These are phyloP conservation scores for Baccha elongata DNA, from an alignment of 2,888 invertebrate genomes.

Conservation along the genomic window DNA sequence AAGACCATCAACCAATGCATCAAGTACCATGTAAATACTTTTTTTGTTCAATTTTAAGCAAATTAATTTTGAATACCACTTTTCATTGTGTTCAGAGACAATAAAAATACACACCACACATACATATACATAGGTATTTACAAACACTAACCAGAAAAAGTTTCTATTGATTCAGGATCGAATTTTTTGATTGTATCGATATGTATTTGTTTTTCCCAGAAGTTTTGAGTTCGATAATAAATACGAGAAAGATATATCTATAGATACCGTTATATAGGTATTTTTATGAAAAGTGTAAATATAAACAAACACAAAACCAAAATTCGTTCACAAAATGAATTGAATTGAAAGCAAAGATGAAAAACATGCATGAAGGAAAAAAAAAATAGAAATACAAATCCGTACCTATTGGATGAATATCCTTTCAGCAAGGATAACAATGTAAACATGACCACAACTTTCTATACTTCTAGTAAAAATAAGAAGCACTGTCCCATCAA, in stretches of 20 bases:
- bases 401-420: constrained; percentile 43
- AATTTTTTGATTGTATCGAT: not conserved
- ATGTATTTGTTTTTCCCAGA: constrained; percentile 50
- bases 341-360: constrained; percentile 12
- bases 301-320: constrained; percentile 20
- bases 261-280: not conserved
- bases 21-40: constrained; percentile 14
- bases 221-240: constrained; percentile 26
- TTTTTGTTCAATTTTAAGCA: constrained; percentile 12
- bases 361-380: constrained; percentile 31
- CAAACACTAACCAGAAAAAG: constrained; percentile 30
- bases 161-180: constrained; percentile 56
- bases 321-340: constrained; percentile 13
- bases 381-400: not conserved
- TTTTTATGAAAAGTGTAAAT: constrained; percentile 27
- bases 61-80: constrained; percentile 15
- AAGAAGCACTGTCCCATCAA: constrained; percentile 55
- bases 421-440: constrained; percentile 52
- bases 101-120: not conserved
- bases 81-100: not conserved
- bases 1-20: constrained; percentile 6
- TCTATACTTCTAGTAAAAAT: not conserved
- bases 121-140: not conserved
- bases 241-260: not conserved
- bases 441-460: constrained; percentile 55